Conservation (phyloP, 2,113 vertebrate species). For the Irena cyanogastra region DNA sequence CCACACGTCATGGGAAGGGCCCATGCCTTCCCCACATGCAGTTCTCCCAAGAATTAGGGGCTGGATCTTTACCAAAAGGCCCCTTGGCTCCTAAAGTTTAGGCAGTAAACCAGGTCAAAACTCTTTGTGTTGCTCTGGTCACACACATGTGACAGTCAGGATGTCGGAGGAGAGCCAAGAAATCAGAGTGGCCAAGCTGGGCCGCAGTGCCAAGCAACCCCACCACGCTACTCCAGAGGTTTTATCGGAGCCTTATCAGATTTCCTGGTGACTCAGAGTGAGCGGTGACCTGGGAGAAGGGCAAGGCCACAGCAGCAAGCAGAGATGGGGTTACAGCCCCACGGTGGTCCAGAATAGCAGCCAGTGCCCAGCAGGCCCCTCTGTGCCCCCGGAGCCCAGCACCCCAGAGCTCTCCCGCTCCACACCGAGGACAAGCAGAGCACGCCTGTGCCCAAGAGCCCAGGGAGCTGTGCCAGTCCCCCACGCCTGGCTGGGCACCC, state of each 20-base stretch:
- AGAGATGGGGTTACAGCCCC: not conserved
- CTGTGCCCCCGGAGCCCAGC: not conserved
- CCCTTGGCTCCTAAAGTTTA: not conserved
- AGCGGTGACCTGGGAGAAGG: not conserved
- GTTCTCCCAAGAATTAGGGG: not conserved
- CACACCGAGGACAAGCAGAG: accelerated
- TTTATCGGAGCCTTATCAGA: conserved; percentile 30
- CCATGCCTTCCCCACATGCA: accelerated
- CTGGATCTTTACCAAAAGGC: not conserved
- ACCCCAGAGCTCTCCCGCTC: not conserved
- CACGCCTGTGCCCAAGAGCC: accelerated
- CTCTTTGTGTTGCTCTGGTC: not conserved
- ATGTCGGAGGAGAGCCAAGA: not conserved
- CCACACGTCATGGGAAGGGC: not conserved
- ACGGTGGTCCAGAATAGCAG: accelerated
- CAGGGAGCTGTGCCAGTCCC: not conserved
- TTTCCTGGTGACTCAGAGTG: conserved; percentile 14
- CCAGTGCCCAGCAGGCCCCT: not conserved
- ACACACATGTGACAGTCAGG: not conserved
- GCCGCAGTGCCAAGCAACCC: not conserved
- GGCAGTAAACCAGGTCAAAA: not conserved
- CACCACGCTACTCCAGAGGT: not conserved
- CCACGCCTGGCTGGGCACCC: accelerated
- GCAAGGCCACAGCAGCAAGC: not conserved
- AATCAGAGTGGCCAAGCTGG: not conserved